Evolutionary conservation across 2,113 vertebrate species (phyloP), one percentile per base, ranked within the genome.

Genomic region (Bos taurus): DNA sequence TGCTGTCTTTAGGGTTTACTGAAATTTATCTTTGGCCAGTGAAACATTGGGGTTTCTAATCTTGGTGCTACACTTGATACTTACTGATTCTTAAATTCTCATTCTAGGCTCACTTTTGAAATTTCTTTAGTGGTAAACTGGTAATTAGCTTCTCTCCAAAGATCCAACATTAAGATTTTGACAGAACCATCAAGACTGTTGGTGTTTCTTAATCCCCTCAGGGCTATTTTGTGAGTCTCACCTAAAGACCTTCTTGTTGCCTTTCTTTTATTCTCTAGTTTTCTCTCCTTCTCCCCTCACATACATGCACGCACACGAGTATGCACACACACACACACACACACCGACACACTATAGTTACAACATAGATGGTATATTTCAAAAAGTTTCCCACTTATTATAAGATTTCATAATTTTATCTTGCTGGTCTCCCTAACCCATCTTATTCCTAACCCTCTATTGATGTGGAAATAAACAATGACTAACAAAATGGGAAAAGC

Each of bases 231-330:
- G 10, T 88, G 50, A 90, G 33, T 91, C 48, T 80, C 36, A 71
- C 74, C 21, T n/a, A 46, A 80, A 43, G 8, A 3, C 10, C 17
- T 48, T 62, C 11, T 50, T 36, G 83, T 80, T 85, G 77, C 2
- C 14, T 88, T 54, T 87, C 9, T 74, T 43, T 85, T 16, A 71
- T 78, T 36, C 67, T 40, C 33, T 30, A 36, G 21, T 19, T 60
- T 74, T 96, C 25, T 96, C 56, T 81, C 46, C n/a, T 19, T 33
- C 40, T 56, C 5, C 4, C 59, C 25, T 19, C 3, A n/a, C 26
- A 54, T 1, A n/a, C 9, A 36, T 5, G 2, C 50, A 48, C 1
- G 40, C 4, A 19, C 17, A 81, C 19, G 0, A 36, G 19, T 71
- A n/a, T 36, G 33, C 28, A 81, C 48, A 81, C 78, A 8, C 7